phyloP scores from a whole-genome alignment of 2,888 invertebrate species.

The Heteromyza rotundicornis region DNA sequence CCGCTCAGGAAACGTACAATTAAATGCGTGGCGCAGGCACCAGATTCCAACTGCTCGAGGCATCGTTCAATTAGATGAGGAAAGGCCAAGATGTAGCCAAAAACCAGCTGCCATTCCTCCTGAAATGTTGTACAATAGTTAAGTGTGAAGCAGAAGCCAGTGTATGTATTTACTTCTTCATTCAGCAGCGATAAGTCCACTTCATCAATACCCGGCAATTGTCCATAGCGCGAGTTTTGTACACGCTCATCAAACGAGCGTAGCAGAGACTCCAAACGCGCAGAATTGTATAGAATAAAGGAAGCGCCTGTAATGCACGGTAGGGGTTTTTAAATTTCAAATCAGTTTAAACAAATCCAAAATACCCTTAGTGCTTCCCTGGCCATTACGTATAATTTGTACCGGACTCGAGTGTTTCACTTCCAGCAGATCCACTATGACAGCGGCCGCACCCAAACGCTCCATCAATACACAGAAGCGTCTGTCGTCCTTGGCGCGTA shows the following conservation, averaged over 20 bases:
- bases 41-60: constrained; percentile 63
- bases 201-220: constrained; percentile 67
- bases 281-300: constrained; percentile 81
- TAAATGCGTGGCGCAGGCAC: constrained; percentile 69
- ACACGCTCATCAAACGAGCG: constrained; percentile 70
- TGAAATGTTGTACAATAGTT: constrained; percentile 49
- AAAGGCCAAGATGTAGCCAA: constrained; percentile 71
- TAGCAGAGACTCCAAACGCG: constrained; percentile 72
- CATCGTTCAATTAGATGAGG: constrained; percentile 68
- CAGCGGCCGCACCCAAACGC: constrained; percentile 71
- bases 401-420: constrained; percentile 69
- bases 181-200: constrained; percentile 70
- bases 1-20: constrained; percentile 71
- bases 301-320: constrained; percentile 68
- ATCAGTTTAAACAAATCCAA: constrained; percentile 11
- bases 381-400: constrained; percentile 62
- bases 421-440: constrained; percentile 72
- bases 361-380: constrained; percentile 55
- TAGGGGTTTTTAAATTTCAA: constrained; percentile 32
- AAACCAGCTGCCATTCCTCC: constrained; percentile 81
- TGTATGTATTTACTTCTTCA: constrained; percentile 67
- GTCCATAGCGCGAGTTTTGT: constrained; percentile 66
- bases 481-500: constrained; percentile 63
- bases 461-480: constrained; percentile 67
- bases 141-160: background rate